Evolutionary conservation across 2,797 vertebrate genomes (phyloP).

Genomic region (Cryptoblepharus egeriae): DNA sequence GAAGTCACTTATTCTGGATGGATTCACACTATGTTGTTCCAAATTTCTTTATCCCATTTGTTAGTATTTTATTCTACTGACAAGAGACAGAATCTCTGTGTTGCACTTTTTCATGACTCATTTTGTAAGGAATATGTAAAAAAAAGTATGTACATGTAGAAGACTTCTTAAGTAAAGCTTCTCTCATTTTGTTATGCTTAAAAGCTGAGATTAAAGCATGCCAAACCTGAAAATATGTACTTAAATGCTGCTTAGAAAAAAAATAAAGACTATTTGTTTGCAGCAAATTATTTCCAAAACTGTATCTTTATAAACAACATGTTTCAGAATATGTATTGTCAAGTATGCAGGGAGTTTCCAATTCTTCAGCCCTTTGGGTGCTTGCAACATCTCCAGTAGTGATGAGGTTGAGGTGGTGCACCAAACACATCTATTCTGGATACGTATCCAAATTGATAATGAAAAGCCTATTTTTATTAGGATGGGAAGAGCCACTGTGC

Average conservation of each 20-base stretch:
- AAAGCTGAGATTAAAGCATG: constrained; percentile 38
- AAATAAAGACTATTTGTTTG: constrained; percentile 38
- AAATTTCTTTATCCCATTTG: constrained; percentile 23
- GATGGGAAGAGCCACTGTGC: not conserved
- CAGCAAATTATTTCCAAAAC: not conserved
- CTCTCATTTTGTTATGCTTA: constrained; percentile 42
- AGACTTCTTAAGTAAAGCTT: constrained; percentile 65
- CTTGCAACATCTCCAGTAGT: not conserved
- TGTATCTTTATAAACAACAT: not conserved
- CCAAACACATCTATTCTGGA: not conserved
- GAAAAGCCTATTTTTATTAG: no score
- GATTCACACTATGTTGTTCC: constrained; percentile 23
- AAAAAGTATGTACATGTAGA: constrained; percentile 83
- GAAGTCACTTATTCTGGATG: constrained; percentile 29
- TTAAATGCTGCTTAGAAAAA: constrained; percentile 40
- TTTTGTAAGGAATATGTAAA: constrained; percentile 83
- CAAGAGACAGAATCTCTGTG: constrained; percentile 77
- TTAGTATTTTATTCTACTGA: constrained; percentile 37
- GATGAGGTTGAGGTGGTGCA: not conserved
- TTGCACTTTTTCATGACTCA: constrained; percentile 64
- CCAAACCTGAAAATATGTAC: constrained; percentile 27
- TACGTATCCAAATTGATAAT: not conserved
- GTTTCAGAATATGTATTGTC: not conserved
- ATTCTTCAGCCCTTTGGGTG: not conserved
- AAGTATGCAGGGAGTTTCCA: not conserved